phyloP scores from a whole-genome alignment of 2,888 invertebrate genomes.

The Beris morrisii region DNA sequence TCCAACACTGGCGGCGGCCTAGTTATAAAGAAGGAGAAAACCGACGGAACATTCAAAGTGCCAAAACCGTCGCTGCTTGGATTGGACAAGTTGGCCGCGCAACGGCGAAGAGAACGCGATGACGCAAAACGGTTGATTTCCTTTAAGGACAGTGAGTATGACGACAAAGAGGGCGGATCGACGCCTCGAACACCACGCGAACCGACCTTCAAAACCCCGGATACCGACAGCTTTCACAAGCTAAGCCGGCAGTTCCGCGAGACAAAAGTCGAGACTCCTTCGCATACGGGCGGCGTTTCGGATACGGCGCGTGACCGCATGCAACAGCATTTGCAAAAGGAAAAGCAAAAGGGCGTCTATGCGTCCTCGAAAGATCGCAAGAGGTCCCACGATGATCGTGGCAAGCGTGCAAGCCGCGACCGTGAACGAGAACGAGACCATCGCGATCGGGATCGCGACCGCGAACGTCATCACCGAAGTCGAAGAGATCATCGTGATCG shows the following conservation, averaged over 20 bases:
- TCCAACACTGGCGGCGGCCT: slow-evolving; percentile 70
- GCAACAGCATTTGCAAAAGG: slow-evolving; percentile 65
- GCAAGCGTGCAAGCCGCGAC: slow-evolving; percentile 42
- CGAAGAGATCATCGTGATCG: slow-evolving; percentile 46
- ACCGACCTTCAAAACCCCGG: slow-evolving; percentile 53
- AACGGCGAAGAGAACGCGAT: slow-evolving; percentile 65
- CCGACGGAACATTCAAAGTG: slow-evolving; percentile 67
- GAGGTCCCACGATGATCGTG: slow-evolving; percentile 50
- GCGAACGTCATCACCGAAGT: slow-evolving; percentile 45
- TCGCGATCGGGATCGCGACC: slow-evolving; percentile 46
- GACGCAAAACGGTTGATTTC: slow-evolving; percentile 68
- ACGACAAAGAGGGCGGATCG: slow-evolving; percentile 50
- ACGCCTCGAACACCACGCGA: slow-evolving; percentile 41
- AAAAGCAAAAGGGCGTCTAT: slow-evolving; percentile 62
- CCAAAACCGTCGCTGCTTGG: slow-evolving; percentile 78
- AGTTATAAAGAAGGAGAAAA: slow-evolving; percentile 65
- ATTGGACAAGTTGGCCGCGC: slow-evolving; percentile 82
- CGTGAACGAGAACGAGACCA: slow-evolving; percentile 41
- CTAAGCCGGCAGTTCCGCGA: slow-evolving; percentile 70
- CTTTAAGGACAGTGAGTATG: slow-evolving; percentile 61
- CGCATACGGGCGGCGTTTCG: slow-evolving; percentile 90
- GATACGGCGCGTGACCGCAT: slow-evolving; percentile 66
- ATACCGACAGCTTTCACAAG: slow-evolving; percentile 50
- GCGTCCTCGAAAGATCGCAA: slow-evolving; percentile 67
- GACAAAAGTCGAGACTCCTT: slow-evolving; percentile 86